phyloP scores from a whole-genome alignment of 1,140 invertebrate genomes.

The Rhagoletis pomonella region DNA sequence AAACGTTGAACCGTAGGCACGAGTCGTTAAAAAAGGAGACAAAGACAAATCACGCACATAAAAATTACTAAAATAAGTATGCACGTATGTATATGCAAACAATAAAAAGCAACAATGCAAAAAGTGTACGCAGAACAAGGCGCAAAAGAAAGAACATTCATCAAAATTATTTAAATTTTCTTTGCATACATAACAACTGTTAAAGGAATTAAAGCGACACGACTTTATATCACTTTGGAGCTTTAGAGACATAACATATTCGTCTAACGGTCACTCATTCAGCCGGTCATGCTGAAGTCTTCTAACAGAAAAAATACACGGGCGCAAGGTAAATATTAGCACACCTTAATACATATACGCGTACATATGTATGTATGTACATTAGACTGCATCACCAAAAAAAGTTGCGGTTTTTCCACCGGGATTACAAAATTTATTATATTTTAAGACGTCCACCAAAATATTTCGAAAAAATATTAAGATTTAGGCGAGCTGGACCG shows the following conservation, averaged over 20 bases:
- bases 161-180: slow-evolving; percentile 11
- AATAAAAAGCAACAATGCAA: neutral
- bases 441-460: too few species aligned
- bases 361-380: too few species aligned
- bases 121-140: neutral
- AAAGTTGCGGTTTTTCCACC: too few species aligned
- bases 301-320: neutral
- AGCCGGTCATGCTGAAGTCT: too few species aligned
- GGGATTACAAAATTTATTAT: too few species aligned
- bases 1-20: slow-evolving; percentile 16
- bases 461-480: too few species aligned
- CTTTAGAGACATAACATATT: too few species aligned
- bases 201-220: neutral
- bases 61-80: neutral
- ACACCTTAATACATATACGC: too few species aligned
- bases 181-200: neutral
- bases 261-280: too few species aligned
- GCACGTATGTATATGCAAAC: neutral
- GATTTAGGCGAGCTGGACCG: too few species aligned
- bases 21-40: neutral
- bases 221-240: too few species aligned
- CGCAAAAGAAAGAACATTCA: slow-evolving; percentile 15
- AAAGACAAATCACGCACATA: slow-evolving; percentile 33
- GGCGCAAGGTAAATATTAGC: neutral
- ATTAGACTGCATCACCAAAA: too few species aligned